Conservation (phyloP, 1,140 invertebrate species). For the Lanistes nyassanus region DNA sequence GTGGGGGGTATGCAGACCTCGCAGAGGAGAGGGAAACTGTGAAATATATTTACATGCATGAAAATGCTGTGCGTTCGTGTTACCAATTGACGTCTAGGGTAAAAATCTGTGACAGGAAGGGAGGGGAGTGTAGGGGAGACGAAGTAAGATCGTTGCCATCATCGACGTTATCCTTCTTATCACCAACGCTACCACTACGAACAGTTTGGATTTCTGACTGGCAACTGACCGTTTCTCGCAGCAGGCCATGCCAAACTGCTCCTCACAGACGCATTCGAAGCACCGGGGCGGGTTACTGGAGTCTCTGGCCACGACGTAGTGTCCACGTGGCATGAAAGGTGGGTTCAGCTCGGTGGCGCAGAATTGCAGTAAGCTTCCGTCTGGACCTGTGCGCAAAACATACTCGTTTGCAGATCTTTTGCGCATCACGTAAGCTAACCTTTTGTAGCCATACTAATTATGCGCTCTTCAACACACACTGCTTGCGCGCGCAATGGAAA, state of each 20-base stretch:
- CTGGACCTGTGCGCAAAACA: conserved; percentile 10
- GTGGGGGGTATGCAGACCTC: no score
- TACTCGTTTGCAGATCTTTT: neutral
- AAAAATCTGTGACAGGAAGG: no score
- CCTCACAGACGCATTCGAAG: conserved; percentile 11
- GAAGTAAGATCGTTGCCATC: no score
- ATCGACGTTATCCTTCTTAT: no score
- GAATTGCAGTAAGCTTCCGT: neutral
- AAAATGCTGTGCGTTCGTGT: no score
- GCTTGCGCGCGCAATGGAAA: neutral
- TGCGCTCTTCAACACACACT: neutral
- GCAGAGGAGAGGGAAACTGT: no score
- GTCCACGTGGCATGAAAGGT: neutral
- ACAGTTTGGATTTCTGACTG: no score
- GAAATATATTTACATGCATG: no score
- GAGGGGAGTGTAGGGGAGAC: no score
- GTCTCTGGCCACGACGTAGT: neutral
- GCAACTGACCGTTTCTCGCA: neutral
- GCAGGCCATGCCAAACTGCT: conserved; percentile 8
- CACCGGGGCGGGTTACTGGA: neutral
- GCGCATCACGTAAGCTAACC: neutral
- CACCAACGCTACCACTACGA: no score
- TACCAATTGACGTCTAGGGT: no score
- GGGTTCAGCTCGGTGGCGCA: conserved; percentile 20
- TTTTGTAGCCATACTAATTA: neutral